Conservation (phyloP, 2,797 vertebrate genomes). For the Pitangus sulphuratus region DNA sequence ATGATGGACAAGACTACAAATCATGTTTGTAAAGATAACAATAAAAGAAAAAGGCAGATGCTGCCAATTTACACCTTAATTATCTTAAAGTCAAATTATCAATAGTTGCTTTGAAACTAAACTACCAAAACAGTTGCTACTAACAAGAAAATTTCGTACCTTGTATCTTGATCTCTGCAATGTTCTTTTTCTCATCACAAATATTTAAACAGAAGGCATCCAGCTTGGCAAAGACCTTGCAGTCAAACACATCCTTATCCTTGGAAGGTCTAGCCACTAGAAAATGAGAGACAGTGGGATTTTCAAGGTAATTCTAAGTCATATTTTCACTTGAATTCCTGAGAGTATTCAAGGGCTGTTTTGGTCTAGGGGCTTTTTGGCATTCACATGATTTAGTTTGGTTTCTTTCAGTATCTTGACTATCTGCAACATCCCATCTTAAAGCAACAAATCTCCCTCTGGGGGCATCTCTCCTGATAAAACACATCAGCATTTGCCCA, state of each 20-base stretch:
- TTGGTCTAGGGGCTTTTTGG: not conserved
- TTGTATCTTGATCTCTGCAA: conserved; percentile 94
- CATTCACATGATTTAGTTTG: not conserved
- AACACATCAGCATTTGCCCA: not conserved
- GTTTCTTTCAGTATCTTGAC: not conserved
- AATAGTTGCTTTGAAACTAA: not conserved
- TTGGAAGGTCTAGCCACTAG: conserved; percentile 80
- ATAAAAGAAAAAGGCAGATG: not conserved
- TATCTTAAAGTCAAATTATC: not conserved
- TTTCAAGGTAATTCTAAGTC: not conserved
- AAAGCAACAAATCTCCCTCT: not conserved
- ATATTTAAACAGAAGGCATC: conserved; percentile 88
- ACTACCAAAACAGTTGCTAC: not conserved
- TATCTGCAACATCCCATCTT: not conserved
- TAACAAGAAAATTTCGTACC: conserved; percentile 73
- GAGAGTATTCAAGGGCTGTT: not conserved
- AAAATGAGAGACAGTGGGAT: not conserved
- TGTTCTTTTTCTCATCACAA: conserved; percentile 85
- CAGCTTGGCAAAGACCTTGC: conserved; percentile 89
- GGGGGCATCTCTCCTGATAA: not conserved
- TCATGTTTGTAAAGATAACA: not conserved
- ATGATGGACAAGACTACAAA: not conserved
- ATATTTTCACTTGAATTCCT: not conserved
- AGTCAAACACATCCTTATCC: conserved; percentile 84
- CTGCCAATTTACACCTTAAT: not conserved